These are phyloP conservation scores for Clostera curtula DNA, from an alignment of 2,888 invertebrate species.

Conservation along the genomic window DNA sequence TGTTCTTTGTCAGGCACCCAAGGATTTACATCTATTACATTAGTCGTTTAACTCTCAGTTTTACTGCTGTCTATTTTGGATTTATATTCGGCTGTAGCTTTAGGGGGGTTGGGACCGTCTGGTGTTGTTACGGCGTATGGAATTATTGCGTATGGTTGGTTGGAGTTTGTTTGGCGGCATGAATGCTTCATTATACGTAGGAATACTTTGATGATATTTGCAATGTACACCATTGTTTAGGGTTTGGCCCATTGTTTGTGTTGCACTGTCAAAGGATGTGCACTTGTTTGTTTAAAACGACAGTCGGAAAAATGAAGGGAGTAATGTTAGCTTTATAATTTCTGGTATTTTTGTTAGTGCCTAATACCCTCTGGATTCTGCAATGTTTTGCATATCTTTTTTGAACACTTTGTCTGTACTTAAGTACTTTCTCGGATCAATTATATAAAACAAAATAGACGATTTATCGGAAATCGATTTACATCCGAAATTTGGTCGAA, in stretches of 20 bases:
- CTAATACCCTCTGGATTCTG: no score
- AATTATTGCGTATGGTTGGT: constrained; percentile 75
- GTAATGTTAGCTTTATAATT: constrained; percentile 43
- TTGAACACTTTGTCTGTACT: no score
- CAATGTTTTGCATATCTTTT: no score
- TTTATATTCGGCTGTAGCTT: constrained; percentile 58
- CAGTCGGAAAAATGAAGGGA: constrained; percentile 32
- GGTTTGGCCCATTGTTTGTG: constrained; percentile 73
- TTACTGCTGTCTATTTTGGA: constrained; percentile 62
- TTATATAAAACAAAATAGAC: no score
- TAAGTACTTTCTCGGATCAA: no score
- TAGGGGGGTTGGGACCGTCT: constrained; percentile 47
- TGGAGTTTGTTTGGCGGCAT: constrained; percentile 71
- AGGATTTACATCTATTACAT: constrained; percentile 64
- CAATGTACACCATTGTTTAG: constrained; percentile 72
- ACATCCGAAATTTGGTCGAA: no score
- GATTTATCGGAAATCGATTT: no score
- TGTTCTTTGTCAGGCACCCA: constrained; percentile 68
- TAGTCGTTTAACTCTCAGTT: constrained; percentile 60
- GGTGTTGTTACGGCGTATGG: constrained; percentile 40
- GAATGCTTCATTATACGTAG: constrained; percentile 73
- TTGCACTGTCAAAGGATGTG: constrained; percentile 70
- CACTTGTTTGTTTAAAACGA: constrained; percentile 63
- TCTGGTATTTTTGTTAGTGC: no score
- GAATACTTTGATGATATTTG: constrained; percentile 71